Percentiles rank a stretch among this genome's conserved stretches.
Conservation (phyloP, 2,888 invertebrate genomes). For the Drosophila paucipuncta region DNA sequence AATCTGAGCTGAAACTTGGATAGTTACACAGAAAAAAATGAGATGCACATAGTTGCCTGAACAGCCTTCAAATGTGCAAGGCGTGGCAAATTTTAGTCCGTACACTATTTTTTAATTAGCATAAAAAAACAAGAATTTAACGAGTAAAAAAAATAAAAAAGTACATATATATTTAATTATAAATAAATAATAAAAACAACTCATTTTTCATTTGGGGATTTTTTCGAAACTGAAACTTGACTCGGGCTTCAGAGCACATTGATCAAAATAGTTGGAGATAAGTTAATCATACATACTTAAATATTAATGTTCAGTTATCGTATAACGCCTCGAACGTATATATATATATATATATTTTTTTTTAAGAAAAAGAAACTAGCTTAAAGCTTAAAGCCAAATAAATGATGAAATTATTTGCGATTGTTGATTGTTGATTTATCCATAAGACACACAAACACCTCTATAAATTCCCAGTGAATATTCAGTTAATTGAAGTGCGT, state of each 20-base stretch:
- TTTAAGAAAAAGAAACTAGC: neutral
- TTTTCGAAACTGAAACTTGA: neutral
- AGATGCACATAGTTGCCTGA: neutral
- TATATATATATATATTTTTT: neutral
- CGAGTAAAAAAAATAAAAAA: too few species aligned
- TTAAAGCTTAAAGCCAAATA: neutral
- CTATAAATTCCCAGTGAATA: neutral
- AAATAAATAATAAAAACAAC: neutral
- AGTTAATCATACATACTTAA: neutral
- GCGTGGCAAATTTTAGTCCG: neutral
- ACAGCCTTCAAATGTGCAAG: neutral
- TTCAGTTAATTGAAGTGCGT: neutral
- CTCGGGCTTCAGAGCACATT: neutral
- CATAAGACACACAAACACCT: neutral
- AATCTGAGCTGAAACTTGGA: neutral
- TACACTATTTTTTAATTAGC: neutral
- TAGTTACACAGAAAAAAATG: too few species aligned
- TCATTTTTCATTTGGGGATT: neutral
- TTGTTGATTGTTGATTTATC: neutral
- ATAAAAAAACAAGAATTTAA: constrained; percentile 1
- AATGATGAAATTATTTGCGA: neutral
- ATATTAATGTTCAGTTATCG: neutral
- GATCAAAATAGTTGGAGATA: neutral
- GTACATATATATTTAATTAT: neutral
- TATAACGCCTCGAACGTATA: neutral